These are phyloP conservation scores for Dolichoris vasculosae DNA, from an alignment of 1,140 invertebrate genomes.

Conservation along the genomic window DNA sequence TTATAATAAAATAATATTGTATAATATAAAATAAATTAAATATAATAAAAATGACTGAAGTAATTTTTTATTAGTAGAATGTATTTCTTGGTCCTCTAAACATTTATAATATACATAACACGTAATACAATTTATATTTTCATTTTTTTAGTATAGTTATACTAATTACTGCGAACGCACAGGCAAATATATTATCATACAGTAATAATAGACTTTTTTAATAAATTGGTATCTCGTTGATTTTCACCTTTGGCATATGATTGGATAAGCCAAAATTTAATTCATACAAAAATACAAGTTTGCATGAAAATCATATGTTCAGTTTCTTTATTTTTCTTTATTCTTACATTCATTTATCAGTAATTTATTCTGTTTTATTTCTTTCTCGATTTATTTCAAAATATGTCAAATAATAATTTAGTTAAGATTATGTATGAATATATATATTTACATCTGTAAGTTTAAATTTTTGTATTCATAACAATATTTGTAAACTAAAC, in stretches of 20 bases:
- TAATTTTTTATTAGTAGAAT: constrained; percentile 54
- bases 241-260: constrained; percentile 1
- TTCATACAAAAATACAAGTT: constrained; percentile 48
- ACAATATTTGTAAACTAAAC: too few species aligned
- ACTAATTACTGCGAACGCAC: constrained; percentile 10
- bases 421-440: too few species aligned
- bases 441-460: too few species aligned
- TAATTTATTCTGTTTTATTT: too few species aligned
- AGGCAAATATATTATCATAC: constrained; percentile 34
- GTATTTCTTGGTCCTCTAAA: constrained; percentile 70
- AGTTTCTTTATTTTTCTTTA: constrained; percentile 14
- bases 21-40: neutral
- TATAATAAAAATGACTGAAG: neutral
- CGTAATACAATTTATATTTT: constrained; percentile 56
- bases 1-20: neutral
- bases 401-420: neutral
- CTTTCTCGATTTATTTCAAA: neutral
- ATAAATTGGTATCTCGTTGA: constrained; percentile 42
- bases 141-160: constrained; percentile 24
- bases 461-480: too few species aligned
- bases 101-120: constrained; percentile 69
- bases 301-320: constrained; percentile 41
- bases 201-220: constrained; percentile 37
- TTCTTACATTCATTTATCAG: neutral
- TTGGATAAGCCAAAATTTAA: constrained; percentile 14